These are phyloP conservation scores for Macrosteles quadrilineatus DNA, from an alignment of 1,140 invertebrate species.

Conservation along the genomic window DNA sequence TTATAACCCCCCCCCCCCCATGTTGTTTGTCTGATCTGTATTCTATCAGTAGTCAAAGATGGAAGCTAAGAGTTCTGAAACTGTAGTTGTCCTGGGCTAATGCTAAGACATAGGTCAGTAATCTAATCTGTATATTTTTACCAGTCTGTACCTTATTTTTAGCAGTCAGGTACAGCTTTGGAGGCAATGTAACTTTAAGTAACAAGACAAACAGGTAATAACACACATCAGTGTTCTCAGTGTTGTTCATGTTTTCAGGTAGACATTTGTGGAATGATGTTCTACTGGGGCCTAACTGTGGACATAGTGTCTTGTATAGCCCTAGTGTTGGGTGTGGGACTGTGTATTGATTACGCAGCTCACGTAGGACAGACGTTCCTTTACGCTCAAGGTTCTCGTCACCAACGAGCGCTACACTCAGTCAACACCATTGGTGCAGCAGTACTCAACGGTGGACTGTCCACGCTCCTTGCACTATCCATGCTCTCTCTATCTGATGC, in stretches of 20 bases:
- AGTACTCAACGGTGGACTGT: conserved; percentile 77
- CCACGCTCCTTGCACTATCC: conserved; percentile 74
- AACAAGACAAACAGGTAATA: no score
- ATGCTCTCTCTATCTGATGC: conserved; percentile 69
- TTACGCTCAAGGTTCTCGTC: conserved; percentile 56
- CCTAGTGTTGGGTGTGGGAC: conserved; percentile 80
- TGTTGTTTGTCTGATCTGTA: no score
- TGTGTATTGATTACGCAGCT: conserved; percentile 87
- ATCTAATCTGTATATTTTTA: no score
- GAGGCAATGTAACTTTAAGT: no score
- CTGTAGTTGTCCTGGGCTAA: no score
- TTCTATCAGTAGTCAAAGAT: no score
- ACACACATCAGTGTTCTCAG: no score
- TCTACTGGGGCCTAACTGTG: conserved; percentile 79
- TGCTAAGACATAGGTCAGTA: no score
- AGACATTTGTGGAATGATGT: conserved; percentile 82
- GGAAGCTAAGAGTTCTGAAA: no score
- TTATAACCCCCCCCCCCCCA: no score
- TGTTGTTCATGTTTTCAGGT: conserved; percentile 45
- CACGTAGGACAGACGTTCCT: conserved; percentile 86
- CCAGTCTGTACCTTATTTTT: no score
- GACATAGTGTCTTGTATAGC: conserved; percentile 84
- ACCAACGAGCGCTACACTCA: conserved; percentile 65
- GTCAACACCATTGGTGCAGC: conserved; percentile 77
- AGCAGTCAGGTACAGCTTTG: no score